phyloP scores from a whole-genome alignment of 1,140 invertebrate species.

The Drosophila tristis region DNA sequence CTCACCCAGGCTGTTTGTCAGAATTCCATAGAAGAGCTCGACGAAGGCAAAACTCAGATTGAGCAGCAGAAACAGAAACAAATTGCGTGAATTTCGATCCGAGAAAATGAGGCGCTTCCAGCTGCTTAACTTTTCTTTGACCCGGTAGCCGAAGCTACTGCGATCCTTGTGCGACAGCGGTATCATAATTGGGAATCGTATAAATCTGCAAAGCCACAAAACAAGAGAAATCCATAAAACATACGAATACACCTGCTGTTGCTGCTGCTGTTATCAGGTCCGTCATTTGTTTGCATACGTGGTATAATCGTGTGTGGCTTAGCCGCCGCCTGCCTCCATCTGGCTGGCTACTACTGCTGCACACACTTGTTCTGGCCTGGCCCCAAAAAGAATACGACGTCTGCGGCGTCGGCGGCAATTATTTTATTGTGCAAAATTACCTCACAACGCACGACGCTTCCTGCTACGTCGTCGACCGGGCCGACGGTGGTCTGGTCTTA shows the following conservation, averaged over 20 bases:
- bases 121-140: slow-evolving; percentile 89
- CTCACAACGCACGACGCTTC: slow-evolving; percentile 50
- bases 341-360: slow-evolving; percentile 25
- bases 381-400: slow-evolving; percentile 31
- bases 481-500: slow-evolving; percentile 26
- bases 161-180: slow-evolving; percentile 91
- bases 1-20: slow-evolving; percentile 96
- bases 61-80: slow-evolving; percentile 96
- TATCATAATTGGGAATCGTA: slow-evolving; percentile 78
- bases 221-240: slow-evolving; percentile 1
- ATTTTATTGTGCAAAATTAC: slow-evolving; percentile 39
- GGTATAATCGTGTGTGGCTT: slow-evolving; percentile 63
- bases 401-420: slow-evolving; percentile 39
- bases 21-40: slow-evolving; percentile 97
- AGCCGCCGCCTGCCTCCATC: slow-evolving; percentile 35
- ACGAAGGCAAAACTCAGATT: slow-evolving; percentile 99
- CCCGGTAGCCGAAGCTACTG: slow-evolving; percentile 86
- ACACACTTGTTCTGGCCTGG: slow-evolving; percentile 35
- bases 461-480: slow-evolving; percentile 31
- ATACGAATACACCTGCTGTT: not conserved
- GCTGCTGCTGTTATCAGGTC: slow-evolving; percentile 41
- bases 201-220: slow-evolving; percentile 22
- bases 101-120: slow-evolving; percentile 95
- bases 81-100: slow-evolving; percentile 95
- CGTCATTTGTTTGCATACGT: slow-evolving; percentile 74